phyloP scores from a whole-genome alignment of 2,888 invertebrate genomes.

The Taenaris catops region DNA sequence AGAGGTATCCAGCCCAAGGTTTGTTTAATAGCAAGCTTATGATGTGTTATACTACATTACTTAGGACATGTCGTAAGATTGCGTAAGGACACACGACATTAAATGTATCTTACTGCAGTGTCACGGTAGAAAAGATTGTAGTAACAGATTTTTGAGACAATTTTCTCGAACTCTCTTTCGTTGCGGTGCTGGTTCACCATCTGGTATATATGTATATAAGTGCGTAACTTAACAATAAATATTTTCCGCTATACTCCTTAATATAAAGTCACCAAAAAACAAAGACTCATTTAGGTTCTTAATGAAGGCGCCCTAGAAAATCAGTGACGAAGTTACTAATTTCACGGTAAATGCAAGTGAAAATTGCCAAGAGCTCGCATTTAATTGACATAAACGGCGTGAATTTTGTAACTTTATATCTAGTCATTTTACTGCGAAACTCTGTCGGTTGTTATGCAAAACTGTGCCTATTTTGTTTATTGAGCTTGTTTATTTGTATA shows the following conservation, averaged over 20 bases:
- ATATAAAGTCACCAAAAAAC: too few relatives aligned
- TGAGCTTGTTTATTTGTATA: too few relatives aligned
- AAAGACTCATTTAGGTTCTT: neutral
- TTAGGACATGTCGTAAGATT: conserved; percentile 6
- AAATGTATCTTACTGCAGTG: conserved; percentile 5
- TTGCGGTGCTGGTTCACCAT: too few relatives aligned
- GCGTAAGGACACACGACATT: conserved; percentile 6
- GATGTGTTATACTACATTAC: conserved; percentile 5
- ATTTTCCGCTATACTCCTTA: too few relatives aligned
- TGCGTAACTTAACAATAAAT: too few relatives aligned
- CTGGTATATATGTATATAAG: too few relatives aligned
- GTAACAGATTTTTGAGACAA: too few relatives aligned
- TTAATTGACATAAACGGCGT: conserved; percentile 11
- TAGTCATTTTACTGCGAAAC: conserved; percentile 4
- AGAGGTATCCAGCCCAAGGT: conserved; percentile 12
- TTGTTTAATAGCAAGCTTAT: conserved; percentile 8
- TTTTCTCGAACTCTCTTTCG: too few relatives aligned
- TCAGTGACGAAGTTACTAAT: conserved; percentile 6
- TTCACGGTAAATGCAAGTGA: conserved; percentile 10
- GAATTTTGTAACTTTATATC: conserved; percentile 8
- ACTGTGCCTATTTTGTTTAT: neutral
- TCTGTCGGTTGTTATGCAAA: conserved; percentile 1
- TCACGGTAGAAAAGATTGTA: neutral
- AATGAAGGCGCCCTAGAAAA: conserved; percentile 7
- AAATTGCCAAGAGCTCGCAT: conserved; percentile 9